Evolutionary conservation across 2,797 vertebrate genomes (phyloP).

Genomic region (Micromesistius poutassou): DNA sequence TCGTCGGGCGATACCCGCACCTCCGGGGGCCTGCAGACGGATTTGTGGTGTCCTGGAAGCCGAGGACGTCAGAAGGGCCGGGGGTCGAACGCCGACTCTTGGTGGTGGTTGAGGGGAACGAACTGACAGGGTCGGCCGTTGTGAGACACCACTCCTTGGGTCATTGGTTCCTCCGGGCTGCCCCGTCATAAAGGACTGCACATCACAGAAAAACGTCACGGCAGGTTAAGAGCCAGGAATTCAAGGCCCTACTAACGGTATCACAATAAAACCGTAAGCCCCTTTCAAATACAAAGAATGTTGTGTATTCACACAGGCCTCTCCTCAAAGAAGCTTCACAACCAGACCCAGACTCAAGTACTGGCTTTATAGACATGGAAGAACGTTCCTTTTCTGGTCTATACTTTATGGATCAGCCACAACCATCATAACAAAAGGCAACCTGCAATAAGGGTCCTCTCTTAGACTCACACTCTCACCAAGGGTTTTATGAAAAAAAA

Average conservation of each 20-base stretch:
- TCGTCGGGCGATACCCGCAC: slow-evolving; percentile 33
- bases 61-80: slow-evolving; percentile 45
- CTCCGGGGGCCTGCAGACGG: slow-evolving; percentile 46
- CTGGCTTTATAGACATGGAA: too few species aligned
- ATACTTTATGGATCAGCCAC: too few species aligned
- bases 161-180: slow-evolving; percentile 45
- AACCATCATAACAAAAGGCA: too few species aligned
- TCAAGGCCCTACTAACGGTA: background rate
- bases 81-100: slow-evolving; percentile 64
- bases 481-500: too few species aligned
- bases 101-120: slow-evolving; percentile 62
- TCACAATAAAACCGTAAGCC: background rate
- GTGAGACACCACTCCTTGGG: slow-evolving; percentile 55
- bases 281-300: background rate
- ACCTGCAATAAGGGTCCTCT: too few species aligned
- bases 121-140: slow-evolving; percentile 50
- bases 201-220: slow-evolving; percentile 8
- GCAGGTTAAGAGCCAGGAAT: background rate
- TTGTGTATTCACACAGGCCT: background rate
- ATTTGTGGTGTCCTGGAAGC: slow-evolving; percentile 39
- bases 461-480: too few species aligned
- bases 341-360: too few species aligned
- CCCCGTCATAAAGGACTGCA: slow-evolving; percentile 53
- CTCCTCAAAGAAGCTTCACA: too few species aligned
- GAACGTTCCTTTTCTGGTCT: too few species aligned